phyloP scores from a whole-genome alignment of 2,113 vertebrate species.

The Eclectus roratus region DNA sequence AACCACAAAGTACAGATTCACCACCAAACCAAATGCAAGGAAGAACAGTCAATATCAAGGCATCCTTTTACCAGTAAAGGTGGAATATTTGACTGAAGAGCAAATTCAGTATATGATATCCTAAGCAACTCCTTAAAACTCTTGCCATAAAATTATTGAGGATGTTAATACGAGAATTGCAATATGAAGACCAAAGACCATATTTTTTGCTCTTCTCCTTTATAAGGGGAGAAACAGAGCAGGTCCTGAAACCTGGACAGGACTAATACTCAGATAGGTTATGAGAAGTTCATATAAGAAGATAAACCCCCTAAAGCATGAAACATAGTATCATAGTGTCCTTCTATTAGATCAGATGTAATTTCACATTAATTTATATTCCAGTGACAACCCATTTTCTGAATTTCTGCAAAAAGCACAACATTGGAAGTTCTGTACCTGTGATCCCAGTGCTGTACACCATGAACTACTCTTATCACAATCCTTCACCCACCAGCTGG shows the following conservation, averaged over 20 bases:
- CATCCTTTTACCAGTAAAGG: conserved; percentile 52
- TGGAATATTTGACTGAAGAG: conserved; percentile 20
- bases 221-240: not conserved
- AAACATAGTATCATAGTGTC: not conserved
- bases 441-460: not conserved
- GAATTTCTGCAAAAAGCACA: not conserved
- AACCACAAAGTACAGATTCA: conserved; percentile 51
- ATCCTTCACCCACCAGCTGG: not conserved
- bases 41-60: conserved; percentile 39
- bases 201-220: not conserved
- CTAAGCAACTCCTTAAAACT: conserved; percentile 38
- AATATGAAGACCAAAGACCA: not conserved
- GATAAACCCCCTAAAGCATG: not conserved
- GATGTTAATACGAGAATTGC: not conserved
- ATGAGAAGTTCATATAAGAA: not conserved
- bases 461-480: not conserved
- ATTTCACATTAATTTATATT: not conserved
- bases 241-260: not conserved
- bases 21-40: conserved; percentile 33
- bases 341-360: not conserved
- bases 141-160: conserved; percentile 20
- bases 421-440: not conserved
- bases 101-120: conserved; percentile 6
- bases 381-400: not conserved
- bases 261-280: not conserved